phyloP scores from a whole-genome alignment of 2,113 vertebrate species.

The Centrocercus urophasianus region DNA sequence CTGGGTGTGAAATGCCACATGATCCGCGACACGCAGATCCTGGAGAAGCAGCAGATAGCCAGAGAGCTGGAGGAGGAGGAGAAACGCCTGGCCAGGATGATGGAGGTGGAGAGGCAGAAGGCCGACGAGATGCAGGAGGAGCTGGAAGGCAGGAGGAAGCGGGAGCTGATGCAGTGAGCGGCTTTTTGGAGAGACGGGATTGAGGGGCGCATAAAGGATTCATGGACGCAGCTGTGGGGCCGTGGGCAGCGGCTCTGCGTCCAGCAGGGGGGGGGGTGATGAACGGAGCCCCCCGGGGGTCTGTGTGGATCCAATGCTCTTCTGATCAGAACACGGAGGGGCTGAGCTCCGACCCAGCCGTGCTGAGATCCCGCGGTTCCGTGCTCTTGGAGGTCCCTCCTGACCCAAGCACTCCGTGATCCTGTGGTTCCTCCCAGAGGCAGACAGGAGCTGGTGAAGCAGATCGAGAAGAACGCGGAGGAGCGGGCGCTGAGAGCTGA shows the following conservation, averaged over 20 bases:
- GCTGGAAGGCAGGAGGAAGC: conserved; percentile 75
- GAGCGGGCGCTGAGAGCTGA: conserved; percentile 74
- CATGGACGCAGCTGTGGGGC: too few relatives aligned
- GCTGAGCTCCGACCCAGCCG: too few relatives aligned
- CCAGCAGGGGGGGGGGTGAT: too few relatives aligned
- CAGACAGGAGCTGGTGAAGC: conserved; percentile 80
- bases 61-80: conserved; percentile 84
- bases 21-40: conserved; percentile 85
- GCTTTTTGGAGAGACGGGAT: too few relatives aligned
- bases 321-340: too few relatives aligned
- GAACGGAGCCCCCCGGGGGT: too few relatives aligned
- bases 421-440: conserved; percentile 71
- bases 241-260: too few relatives aligned
- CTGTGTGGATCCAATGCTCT: too few relatives aligned
- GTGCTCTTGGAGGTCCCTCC: neutral
- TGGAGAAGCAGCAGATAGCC: conserved; percentile 85
- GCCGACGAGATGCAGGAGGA: conserved; percentile 80
- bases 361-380: too few relatives aligned
- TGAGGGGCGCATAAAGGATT: too few relatives aligned
- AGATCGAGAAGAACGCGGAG: conserved; percentile 83
- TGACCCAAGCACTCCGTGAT: neutral
- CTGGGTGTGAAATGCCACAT: conserved; percentile 88
- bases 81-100: conserved; percentile 84
- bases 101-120: conserved; percentile 85
- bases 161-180: conserved; percentile 78